Evolutionary conservation across 2,797 vertebrate species (phyloP), one percentile per base, ranked within the genome.

Genomic region (Cryptoprocta ferox): DNA sequence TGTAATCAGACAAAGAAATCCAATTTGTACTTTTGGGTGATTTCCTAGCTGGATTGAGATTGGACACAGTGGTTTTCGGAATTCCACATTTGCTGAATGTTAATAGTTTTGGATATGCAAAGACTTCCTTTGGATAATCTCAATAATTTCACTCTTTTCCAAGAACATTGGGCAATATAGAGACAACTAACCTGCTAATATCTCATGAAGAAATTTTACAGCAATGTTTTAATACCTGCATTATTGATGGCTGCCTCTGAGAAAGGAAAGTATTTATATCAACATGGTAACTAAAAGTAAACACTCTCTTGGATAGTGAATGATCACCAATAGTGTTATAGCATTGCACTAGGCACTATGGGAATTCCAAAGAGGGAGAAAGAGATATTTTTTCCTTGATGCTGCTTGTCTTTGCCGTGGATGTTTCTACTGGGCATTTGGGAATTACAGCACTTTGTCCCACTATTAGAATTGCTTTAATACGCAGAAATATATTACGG

Each of bases 231-330:
- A 53, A 78, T 76, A 76, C 13, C 11, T 39, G 9, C 0, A 79
- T 5, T 87, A 85, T 66, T 83, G 76, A 92, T 95, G 89, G 19
- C 90, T 91, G 15, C 48, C 28, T 92, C 79, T 79, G 12, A 79
- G 18, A 90, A 96, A 96, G 80, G 19, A 56, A 56, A 37, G 53
- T 84, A 75, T 95, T 92, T 83, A 39, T 56, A 93, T 96, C 63
- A 42, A 16, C 2, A 37, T 0, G 73, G 21, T 63, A 89, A 91
- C 13, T 35, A 24, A 35, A 71, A 66, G 35, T 35, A 37, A 80
- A 42, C 86, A 11, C 26, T 39, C 21, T 73, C 53, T 56, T 39
- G 50, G 30, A 4, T 12, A 10, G 80, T 92, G 48, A 42, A 24
- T 56, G 32, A 66, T 81, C 26, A 32, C 15, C 15, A 11, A 9